Conservation (phyloP, 2,888 invertebrate genomes). For the Monopis laevigella region DNA sequence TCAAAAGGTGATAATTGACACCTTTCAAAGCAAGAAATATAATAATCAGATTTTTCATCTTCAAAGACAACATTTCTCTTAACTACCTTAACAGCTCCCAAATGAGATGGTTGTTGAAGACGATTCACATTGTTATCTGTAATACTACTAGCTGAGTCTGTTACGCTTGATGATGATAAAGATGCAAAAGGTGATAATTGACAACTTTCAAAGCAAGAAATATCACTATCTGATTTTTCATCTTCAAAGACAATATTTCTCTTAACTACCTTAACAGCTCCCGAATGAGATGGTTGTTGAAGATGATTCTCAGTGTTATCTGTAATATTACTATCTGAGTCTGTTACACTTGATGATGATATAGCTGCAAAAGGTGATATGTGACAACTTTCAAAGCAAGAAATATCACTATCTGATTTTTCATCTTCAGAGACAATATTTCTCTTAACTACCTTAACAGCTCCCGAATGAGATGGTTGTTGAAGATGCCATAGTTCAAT, state of each 20-base stretch:
- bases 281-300: slow-evolving; percentile 11
- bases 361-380: too few species aligned
- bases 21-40: slow-evolving; percentile 2
- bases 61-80: neutral
- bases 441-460: slow-evolving; percentile 1
- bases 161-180: too few species aligned
- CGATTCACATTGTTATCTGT: too few species aligned
- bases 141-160: too few species aligned
- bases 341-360: too few species aligned
- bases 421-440: neutral
- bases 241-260: neutral
- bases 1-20: neutral
- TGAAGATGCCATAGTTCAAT: slow-evolving; percentile 7
- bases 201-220: too few species aligned
- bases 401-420: too few species aligned
- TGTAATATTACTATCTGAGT: too few species aligned
- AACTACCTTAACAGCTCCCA: slow-evolving; percentile 4
- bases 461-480: slow-evolving; percentile 13
- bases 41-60: slow-evolving; percentile 7
- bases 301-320: too few species aligned
- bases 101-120: slow-evolving; percentile 9
- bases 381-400: too few species aligned
- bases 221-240: too few species aligned
- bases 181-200: too few species aligned
- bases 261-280: slow-evolving; percentile 5